phyloP scores from a whole-genome alignment of 2,888 invertebrate species.

The Ennomos fuscantarius region DNA sequence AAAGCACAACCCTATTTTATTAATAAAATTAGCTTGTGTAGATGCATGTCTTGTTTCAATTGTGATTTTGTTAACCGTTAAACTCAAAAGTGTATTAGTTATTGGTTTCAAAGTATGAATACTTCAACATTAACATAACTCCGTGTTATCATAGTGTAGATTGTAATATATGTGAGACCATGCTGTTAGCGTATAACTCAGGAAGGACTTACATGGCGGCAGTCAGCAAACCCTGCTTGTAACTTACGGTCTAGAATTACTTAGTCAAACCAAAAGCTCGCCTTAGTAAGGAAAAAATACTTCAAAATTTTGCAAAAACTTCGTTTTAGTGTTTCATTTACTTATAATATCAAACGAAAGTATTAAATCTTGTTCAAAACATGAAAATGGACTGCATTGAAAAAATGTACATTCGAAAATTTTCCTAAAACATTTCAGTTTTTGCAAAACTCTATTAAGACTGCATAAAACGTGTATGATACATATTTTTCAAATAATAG shows the following conservation, averaged over 20 bases:
- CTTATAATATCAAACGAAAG: too few species aligned
- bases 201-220: constrained; percentile 56
- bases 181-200: constrained; percentile 51
- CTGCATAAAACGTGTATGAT: constrained; percentile 68
- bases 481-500: constrained; percentile 41
- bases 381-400: too few species aligned
- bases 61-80: background rate
- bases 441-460: constrained; percentile 54
- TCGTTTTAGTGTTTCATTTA: background rate
- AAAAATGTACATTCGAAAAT: too few species aligned
- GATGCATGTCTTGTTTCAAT: background rate
- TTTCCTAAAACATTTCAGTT: constrained; percentile 24
- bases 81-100: background rate
- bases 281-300: constrained; percentile 53
- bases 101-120: background rate
- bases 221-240: constrained; percentile 46
- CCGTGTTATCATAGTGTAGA: constrained; percentile 11
- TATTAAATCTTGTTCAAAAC: constrained; percentile 16
- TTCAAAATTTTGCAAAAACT: constrained; percentile 47
- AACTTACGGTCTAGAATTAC: constrained; percentile 37
- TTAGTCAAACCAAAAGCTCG: constrained; percentile 55
- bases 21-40: background rate
- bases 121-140: background rate
- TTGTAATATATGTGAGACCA: constrained; percentile 35
- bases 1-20: background rate